phyloP scores from a whole-genome alignment of 2,113 vertebrate genomes.

The Cephalopholis sonnerati region DNA sequence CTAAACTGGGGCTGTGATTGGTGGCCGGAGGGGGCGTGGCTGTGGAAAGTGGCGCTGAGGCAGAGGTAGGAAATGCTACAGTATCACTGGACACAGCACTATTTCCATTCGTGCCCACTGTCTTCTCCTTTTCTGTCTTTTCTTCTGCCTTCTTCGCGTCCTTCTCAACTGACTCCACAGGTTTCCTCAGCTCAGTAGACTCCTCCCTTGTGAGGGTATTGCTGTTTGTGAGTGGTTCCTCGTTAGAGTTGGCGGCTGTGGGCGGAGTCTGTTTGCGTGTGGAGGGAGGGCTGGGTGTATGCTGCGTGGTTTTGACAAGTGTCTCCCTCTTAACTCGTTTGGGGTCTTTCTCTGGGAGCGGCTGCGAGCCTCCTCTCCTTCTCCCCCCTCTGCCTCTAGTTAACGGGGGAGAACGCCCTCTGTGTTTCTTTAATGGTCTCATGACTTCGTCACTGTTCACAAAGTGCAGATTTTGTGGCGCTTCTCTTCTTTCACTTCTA shows the following conservation, averaged over 20 bases:
- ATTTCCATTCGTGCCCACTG: constrained; percentile 61
- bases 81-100: constrained; percentile 48
- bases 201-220: constrained; percentile 73
- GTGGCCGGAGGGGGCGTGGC: constrained; percentile 57
- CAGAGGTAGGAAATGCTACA: constrained; percentile 68
- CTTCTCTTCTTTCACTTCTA: constrained; percentile 58
- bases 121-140: constrained; percentile 75
- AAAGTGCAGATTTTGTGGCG: constrained; percentile 56
- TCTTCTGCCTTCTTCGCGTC: constrained; percentile 64
- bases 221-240: constrained; percentile 72
- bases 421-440: constrained; percentile 89
- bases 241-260: constrained; percentile 51
- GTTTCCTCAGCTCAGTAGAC: constrained; percentile 74
- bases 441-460: constrained; percentile 76
- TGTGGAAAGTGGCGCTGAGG: constrained; percentile 52
- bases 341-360: constrained; percentile 72
- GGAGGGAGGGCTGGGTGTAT: constrained; percentile 63
- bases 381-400: constrained; percentile 87
- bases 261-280: constrained; percentile 71
- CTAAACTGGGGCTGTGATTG: constrained; percentile 77
- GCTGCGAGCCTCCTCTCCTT: constrained; percentile 78
- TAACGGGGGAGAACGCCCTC: constrained; percentile 83
- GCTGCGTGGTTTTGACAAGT: constrained; percentile 69
- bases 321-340: constrained; percentile 79
- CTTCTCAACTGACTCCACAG: constrained; percentile 65